Evolutionary conservation across 2,113 vertebrate genomes (phyloP).

Genomic region (Terrapene triunguis): DNA sequence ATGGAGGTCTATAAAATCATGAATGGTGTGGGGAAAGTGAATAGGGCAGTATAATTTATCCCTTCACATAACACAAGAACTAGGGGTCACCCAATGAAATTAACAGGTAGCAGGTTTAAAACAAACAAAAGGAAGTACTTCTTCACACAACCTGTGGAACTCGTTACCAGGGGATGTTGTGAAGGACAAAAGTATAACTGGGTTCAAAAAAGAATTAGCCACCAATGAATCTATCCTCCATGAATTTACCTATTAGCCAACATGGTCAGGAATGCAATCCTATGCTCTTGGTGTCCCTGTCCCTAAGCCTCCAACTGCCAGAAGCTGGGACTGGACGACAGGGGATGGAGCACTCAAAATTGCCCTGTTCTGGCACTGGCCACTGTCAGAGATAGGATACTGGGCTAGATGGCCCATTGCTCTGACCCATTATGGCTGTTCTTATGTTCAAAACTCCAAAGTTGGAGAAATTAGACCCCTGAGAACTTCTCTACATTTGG

Average conservation of each 20-base stretch:
- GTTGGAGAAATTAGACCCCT: not conserved
- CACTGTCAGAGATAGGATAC: not conserved
- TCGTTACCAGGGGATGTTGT: not conserved
- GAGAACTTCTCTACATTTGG: not conserved
- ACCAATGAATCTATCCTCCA: too few relatives aligned
- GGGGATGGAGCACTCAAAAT: not conserved
- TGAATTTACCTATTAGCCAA: too few relatives aligned
- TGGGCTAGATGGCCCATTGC: not conserved
- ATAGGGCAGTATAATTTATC: not conserved
- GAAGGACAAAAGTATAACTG: not conserved
- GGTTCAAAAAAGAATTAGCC: not conserved
- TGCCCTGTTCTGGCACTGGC: not conserved
- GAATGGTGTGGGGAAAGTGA: not conserved
- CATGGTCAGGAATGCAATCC: not conserved
- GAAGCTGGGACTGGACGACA: not conserved
- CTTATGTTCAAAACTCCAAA: not conserved
- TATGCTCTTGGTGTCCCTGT: not conserved
- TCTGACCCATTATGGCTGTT: not conserved
- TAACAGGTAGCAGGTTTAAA: not conserved
- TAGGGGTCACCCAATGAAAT: not conserved
- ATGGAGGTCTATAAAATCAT: not conserved
- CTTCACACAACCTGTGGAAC: not conserved
- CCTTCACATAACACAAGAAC: not conserved
- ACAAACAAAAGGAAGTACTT: not conserved
- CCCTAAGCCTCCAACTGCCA: not conserved